phyloP scores from a whole-genome alignment of 2,797 vertebrate species.

The Zenarchopterus dispar region DNA sequence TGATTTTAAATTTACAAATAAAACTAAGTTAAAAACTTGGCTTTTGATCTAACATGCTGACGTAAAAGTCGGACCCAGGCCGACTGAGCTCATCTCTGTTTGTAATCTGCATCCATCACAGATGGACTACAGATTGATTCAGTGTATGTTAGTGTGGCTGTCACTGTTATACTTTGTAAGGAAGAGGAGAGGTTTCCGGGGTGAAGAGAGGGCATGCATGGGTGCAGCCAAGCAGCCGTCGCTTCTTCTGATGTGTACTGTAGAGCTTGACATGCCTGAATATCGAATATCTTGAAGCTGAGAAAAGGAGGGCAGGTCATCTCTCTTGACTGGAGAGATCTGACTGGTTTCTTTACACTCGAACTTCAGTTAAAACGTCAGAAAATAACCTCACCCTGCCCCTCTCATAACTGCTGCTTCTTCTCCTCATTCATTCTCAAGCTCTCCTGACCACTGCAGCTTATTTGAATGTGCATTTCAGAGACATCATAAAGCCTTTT shows the following conservation, averaged over 20 bases:
- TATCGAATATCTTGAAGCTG: conserved; percentile 61
- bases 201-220: conserved; percentile 16
- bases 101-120: conserved; percentile 31
- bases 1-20: too few relatives aligned
- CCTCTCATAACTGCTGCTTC: too few relatives aligned
- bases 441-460: too few relatives aligned
- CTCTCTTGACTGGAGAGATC: conserved; percentile 1
- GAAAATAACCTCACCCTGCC: too few relatives aligned
- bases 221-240: conserved; percentile 40
- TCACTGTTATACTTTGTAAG: conserved; percentile 9
- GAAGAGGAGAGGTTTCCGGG: neutral
- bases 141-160: conserved; percentile 11
- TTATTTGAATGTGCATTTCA: too few relatives aligned
- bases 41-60: too few relatives aligned
- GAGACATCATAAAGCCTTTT: too few relatives aligned
- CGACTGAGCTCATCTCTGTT: conserved; percentile 1
- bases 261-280: conserved; percentile 57
- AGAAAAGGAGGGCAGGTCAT: conserved; percentile 53
- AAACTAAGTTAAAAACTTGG: too few relatives aligned
- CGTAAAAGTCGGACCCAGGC: too few relatives aligned
- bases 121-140: conserved; percentile 21
- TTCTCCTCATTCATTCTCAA: too few relatives aligned
- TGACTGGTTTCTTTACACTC: too few relatives aligned
- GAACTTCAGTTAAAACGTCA: too few relatives aligned
- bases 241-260: conserved; percentile 42